These are phyloP conservation scores for Xanthorhoe designata DNA, from an alignment of 2,888 invertebrate species.

Conservation along the genomic window DNA sequence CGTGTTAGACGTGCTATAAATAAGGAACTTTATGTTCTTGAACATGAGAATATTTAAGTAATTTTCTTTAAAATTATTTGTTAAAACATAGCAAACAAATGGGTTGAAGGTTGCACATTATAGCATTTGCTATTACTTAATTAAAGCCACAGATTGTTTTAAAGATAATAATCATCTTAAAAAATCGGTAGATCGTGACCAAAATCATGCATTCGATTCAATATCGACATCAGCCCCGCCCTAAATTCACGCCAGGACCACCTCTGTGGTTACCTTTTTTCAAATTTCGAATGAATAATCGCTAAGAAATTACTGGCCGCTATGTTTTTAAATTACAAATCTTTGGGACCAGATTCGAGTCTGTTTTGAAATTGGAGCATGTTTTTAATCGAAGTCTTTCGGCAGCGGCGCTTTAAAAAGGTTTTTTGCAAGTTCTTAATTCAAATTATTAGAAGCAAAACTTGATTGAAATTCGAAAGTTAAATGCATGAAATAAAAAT, in stretches of 20 bases:
- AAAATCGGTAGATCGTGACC: conserved; percentile 43
- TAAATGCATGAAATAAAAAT: background rate
- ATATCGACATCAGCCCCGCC: conserved; percentile 46
- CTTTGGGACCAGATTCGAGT: conserved; percentile 22
- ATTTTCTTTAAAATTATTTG: too few relatives aligned
- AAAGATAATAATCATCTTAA: conserved; percentile 27
- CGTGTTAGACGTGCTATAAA: too few relatives aligned
- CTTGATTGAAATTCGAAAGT: background rate
- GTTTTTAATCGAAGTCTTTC: conserved; percentile 10
- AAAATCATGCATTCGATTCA: conserved; percentile 40
- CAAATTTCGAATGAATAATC: conserved; percentile 59
- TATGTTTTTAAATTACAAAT: conserved; percentile 49
- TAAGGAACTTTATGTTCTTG: background rate
- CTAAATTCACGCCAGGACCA: conserved; percentile 62
- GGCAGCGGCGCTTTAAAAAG: conserved; percentile 9
- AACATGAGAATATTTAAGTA: background rate
- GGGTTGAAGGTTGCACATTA: background rate
- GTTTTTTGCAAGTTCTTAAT: conserved; percentile 1
- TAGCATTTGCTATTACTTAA: conserved; percentile 8
- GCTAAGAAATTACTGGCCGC: conserved; percentile 52
- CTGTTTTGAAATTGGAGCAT: conserved; percentile 41
- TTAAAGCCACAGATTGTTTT: conserved; percentile 12
- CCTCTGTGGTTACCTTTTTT: conserved; percentile 48
- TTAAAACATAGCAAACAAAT: background rate
- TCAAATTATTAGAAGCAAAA: conserved; percentile 3